A percentile compares a stretch with the other conserved stretches of the same genome.
These are phyloP conservation scores for Thripadectes ignobilis DNA, from an alignment of 2,797 vertebrate species.

Conservation along the genomic window DNA sequence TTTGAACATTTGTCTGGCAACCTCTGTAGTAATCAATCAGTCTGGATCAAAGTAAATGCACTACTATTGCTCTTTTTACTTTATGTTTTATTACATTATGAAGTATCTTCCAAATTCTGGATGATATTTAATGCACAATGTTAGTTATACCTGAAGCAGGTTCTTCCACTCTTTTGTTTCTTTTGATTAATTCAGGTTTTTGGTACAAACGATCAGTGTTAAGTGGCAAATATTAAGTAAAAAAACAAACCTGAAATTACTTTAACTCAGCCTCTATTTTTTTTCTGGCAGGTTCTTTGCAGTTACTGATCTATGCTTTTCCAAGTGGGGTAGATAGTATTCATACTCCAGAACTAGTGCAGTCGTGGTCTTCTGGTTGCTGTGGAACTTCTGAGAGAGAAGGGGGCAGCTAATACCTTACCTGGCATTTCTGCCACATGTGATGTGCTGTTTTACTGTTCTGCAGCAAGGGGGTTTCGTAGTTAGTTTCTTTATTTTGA, in stretches of 20 bases:
- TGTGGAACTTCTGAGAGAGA: neutral
- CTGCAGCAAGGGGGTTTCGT: neutral
- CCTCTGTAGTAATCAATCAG: neutral
- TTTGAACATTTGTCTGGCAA: neutral
- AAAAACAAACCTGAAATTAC: neutral
- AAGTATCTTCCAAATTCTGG: neutral
- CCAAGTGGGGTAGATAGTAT: neutral
- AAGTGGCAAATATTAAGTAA: neutral
- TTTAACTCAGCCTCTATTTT: neutral
- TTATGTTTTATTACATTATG: neutral
- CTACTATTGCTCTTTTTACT: neutral
- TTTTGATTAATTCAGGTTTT: neutral
- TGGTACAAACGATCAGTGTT: neutral
- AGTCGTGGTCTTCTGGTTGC: neutral
- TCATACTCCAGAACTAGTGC: neutral
- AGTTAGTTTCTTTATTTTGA: neutral
- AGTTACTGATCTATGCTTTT: neutral
- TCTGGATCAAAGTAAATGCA: neutral
- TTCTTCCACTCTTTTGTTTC: neutral
- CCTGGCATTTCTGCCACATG: accelerated
- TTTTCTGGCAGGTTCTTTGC: neutral
- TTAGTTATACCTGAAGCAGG: neutral
- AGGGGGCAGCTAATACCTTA: neutral
- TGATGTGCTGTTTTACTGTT: neutral
- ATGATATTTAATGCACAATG: neutral